Evolutionary conservation across 30 jellyfish, hydroid and myxozoan species (phyloP).

Genomic region (Cassiopea xamachana): DNA sequence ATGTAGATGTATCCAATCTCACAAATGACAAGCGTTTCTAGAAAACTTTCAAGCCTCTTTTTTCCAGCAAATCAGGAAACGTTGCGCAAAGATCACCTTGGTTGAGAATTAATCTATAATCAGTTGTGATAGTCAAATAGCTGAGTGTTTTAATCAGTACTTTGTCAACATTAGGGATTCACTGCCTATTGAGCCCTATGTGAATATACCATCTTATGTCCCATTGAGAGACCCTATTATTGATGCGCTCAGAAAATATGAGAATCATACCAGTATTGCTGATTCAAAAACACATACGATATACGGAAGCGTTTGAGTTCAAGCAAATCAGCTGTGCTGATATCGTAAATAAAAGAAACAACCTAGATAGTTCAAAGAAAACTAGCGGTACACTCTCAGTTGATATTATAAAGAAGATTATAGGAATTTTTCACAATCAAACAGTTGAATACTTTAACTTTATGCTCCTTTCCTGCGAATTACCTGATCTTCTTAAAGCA

Average conservation of each 20-base stretch:
- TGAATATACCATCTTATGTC: slow-evolving; percentile 25
- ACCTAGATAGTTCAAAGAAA: slow-evolving; percentile 18
- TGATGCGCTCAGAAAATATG: slow-evolving; percentile 16
- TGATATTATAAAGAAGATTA: background rate
- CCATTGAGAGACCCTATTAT: slow-evolving; percentile 43
- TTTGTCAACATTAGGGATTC: slow-evolving; percentile 14
- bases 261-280: slow-evolving; percentile 10
- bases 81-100: background rate
- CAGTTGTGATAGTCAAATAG: background rate
- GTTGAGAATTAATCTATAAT: background rate
- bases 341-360: slow-evolving; percentile 1
- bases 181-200: slow-evolving; percentile 19
- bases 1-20: background rate
- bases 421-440: background rate
- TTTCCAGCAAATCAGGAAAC: background rate
- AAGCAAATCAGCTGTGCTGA: slow-evolving; percentile 2
- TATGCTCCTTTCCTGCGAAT: slow-evolving; percentile 22
- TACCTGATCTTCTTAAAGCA: slow-evolving; percentile 5
- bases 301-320: slow-evolving; percentile 11
- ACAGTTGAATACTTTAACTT: background rate
- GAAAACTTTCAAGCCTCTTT: slow-evolving; percentile 25
- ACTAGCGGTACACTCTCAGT: slow-evolving; percentile 5
- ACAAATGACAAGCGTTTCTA: slow-evolving; percentile 13
- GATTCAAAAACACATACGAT: background rate
- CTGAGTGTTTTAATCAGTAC: slow-evolving; percentile 38